Evolutionary conservation across 1,140 invertebrate species (phyloP).

Genomic region (Bactericera cockerelli): DNA sequence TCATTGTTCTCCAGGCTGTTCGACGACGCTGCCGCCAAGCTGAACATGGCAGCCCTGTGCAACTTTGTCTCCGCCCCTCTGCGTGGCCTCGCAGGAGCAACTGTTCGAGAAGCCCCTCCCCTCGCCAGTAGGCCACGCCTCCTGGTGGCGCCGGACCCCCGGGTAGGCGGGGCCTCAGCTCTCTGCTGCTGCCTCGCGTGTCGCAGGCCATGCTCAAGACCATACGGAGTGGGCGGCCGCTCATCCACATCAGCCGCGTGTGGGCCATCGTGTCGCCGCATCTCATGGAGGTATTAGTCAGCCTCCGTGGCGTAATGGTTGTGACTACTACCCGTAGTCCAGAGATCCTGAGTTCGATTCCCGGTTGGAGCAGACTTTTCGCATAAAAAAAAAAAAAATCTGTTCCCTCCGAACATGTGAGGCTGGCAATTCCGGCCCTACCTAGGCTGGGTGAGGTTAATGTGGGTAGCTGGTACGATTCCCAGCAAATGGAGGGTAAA

Average conservation of each 20-base stretch:
- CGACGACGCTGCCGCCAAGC: constrained; percentile 66
- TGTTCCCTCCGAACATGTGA: too few relatives aligned
- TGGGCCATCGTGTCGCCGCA: constrained; percentile 83
- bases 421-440: too few relatives aligned
- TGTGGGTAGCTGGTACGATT: too few relatives aligned
- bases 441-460: too few relatives aligned
- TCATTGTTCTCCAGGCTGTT: constrained; percentile 47
- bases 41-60: constrained; percentile 70
- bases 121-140: constrained; percentile 15
- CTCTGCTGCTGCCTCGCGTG: constrained; percentile 53
- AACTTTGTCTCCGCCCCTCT: constrained; percentile 64
- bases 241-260: constrained; percentile 73
- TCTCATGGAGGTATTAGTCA: constrained; percentile 86
- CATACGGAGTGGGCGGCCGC: constrained; percentile 64
- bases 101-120: constrained; percentile 33
- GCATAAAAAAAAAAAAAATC: too few relatives aligned
- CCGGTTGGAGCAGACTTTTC: too few relatives aligned
- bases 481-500: too few relatives aligned
- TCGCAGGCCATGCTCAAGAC: constrained; percentile 77
- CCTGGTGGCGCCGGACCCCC: constrained; percentile 15
- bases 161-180: constrained; percentile 11
- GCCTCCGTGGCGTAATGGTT: too few relatives aligned
- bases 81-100: constrained; percentile 64
- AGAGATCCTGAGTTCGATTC: too few relatives aligned
- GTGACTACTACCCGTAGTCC: too few relatives aligned